A percentile compares a stretch with the other conserved stretches of the same genome.
phyloP scores from a whole-genome alignment of 2,888 invertebrate species.

The Pocota personata region DNA sequence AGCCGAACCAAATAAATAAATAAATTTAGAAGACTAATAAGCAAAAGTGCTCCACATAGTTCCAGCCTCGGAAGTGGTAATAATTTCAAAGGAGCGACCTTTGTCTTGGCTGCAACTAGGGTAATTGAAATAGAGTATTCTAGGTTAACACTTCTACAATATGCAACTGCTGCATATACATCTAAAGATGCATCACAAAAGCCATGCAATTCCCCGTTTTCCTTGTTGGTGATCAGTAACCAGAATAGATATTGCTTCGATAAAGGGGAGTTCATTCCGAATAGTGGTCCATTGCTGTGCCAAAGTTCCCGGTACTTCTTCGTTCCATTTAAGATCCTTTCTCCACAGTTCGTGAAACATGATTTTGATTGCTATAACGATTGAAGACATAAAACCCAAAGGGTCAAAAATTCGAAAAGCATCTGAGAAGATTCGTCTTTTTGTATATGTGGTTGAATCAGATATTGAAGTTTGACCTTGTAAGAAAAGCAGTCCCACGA shows the following conservation, averaged over 20 bases:
- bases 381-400: conserved; percentile 57
- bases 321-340: too few relatives aligned
- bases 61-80: conserved; percentile 43
- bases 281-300: conserved; percentile 8
- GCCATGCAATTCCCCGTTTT: neutral
- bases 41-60: conserved; percentile 39
- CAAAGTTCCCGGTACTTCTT: conserved; percentile 33
- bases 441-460: neutral
- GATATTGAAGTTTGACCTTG: neutral
- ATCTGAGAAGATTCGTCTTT: neutral
- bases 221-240: neutral
- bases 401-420: conserved; percentile 44
- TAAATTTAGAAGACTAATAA: conserved; percentile 35
- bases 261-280: neutral
- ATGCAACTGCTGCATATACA: conserved; percentile 29
- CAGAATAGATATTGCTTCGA: conserved; percentile 29
- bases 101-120: conserved; percentile 20
- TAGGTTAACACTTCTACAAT: conserved; percentile 7
- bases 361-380: conserved; percentile 50
- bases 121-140: neutral
- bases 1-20: too few relatives aligned
- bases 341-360: conserved; percentile 63
- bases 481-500: conserved; percentile 34
- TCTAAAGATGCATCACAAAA: conserved; percentile 46
- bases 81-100: conserved; percentile 41